Base-by-base conservation (phyloP, 2,888 invertebrate species). In the Glaucopsyche alexis region DNA sequence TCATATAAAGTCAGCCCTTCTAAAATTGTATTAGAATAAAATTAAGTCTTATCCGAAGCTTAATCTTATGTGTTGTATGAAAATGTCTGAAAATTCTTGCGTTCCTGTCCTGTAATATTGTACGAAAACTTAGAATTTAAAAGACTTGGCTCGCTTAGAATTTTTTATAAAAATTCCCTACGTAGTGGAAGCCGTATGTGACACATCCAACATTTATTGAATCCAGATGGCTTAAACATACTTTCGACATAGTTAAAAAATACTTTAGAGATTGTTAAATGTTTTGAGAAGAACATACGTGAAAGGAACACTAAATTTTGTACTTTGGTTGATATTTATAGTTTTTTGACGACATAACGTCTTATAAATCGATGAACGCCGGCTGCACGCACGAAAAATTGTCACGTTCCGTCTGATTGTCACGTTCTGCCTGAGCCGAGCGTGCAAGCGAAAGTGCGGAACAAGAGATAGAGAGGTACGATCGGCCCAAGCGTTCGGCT, bases 91-190 rank as follows among this genome's bases (percentile, higher is more conserved):
- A 65, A 72, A 49, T 29, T 49, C 47, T 64, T 65, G 72, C 55
- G 29, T 72, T 64, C 38, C 47, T 60, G 47, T 71, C 64, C 47
- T n/a, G 42, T n/a, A 66, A 66, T 66, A 66, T 66, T 66, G 66
- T 66, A 40, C n/a, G 42, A 42, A 42, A 66, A 66, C 66, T 66
- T 66, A 42, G 16, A 66, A 66, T 66, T 66, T 66, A 66, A 66
- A 66, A 42, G 66, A 66, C 66, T 66, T 66, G 5, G 42, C n/a
- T 16, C 66, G 66, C 66, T 66, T 66, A 66, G 66, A 16, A 42
- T 66, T 66, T 60, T 66, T 16, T 42, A 66, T 66, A 16, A 66
- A 66, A 66, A 66, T 66, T 66, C 66, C 66, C 66, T 40, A 66
- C 66, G 42, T 66, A 66, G 16, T 42, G 66, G 40, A 16, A 42